phyloP scores from a whole-genome alignment of 2,797 vertebrate species.

The Hemibagrus guttatus region DNA sequence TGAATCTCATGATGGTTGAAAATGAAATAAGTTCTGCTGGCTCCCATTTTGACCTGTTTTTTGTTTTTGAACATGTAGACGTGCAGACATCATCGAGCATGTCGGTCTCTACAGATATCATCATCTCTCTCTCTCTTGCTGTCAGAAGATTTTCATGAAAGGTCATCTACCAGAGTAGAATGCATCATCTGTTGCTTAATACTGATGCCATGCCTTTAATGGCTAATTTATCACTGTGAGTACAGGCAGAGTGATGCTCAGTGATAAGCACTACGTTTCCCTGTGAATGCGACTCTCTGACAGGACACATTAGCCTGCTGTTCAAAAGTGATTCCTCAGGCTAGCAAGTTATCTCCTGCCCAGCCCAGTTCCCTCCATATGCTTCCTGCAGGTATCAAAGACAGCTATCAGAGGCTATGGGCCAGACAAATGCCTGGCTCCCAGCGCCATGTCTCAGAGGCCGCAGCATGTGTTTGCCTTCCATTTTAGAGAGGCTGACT shows the following conservation, averaged over 20 bases:
- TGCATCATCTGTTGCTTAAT: conserved; percentile 70
- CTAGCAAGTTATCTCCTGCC: conserved; percentile 44
- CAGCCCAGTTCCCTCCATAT: conserved; percentile 50
- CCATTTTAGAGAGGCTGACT: conserved; percentile 34
- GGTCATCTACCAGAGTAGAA: conserved; percentile 76
- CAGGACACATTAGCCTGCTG: conserved; percentile 48
- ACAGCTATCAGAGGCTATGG: conserved; percentile 26
- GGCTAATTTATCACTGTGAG: conserved; percentile 56
- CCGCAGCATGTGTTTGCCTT: conserved; percentile 45
- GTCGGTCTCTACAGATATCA: conserved; percentile 42
- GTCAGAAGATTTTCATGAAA: conserved; percentile 74
- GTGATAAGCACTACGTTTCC: conserved; percentile 45
- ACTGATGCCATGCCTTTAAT: conserved; percentile 73
- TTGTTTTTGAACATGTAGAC: neutral
- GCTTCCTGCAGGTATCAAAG: conserved; percentile 55
- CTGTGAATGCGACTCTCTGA: conserved; percentile 32
- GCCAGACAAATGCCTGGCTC: conserved; percentile 26
- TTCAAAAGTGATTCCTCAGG: conserved; percentile 50
- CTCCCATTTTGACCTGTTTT: neutral
- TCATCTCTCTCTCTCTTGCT: conserved; percentile 49
- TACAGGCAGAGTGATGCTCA: conserved; percentile 25
- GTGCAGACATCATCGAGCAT: conserved; percentile 39
- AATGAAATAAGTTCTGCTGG: neutral
- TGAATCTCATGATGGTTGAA: neutral
- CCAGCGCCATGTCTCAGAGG: conserved; percentile 27